Evolutionary conservation across 2,888 invertebrate genomes (phyloP).

Genomic region (Rotaria magnacalcarata): DNA sequence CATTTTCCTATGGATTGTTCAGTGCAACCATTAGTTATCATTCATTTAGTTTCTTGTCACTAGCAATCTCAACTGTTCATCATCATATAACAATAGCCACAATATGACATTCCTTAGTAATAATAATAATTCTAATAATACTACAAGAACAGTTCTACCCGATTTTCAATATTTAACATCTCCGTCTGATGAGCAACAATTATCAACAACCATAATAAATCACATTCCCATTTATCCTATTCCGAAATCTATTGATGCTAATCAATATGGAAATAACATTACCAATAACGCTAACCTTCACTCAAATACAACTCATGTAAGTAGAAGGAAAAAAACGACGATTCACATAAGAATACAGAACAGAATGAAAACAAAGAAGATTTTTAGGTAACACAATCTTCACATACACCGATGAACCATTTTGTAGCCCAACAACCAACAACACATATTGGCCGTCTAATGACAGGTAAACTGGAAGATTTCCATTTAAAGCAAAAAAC

Average conservation of each 20-base stretch:
- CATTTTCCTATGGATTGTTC: too few species aligned
- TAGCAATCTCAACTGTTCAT: background rate
- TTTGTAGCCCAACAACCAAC: background rate
- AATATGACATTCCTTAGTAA: background rate
- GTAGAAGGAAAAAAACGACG: background rate
- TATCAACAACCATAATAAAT: background rate
- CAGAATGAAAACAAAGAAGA: background rate
- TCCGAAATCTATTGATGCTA: constrained; percentile 10
- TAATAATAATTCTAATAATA: background rate
- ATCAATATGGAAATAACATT: constrained; percentile 11
- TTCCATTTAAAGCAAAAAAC: background rate
- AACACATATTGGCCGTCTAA: background rate
- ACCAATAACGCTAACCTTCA: background rate
- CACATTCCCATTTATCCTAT: constrained; percentile 15
- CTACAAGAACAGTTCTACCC: background rate
- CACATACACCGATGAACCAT: background rate
- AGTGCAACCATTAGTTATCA: background rate
- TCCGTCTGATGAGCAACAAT: background rate
- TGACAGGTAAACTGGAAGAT: background rate
- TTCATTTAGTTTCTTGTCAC: background rate
- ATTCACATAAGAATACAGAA: background rate
- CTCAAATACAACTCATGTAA: background rate
- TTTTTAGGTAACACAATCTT: background rate
- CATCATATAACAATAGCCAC: background rate
- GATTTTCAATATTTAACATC: constrained; percentile 28